Base-by-base conservation (phyloP, 2,113 vertebrate genomes). In the Pachyramphus minor region DNA sequence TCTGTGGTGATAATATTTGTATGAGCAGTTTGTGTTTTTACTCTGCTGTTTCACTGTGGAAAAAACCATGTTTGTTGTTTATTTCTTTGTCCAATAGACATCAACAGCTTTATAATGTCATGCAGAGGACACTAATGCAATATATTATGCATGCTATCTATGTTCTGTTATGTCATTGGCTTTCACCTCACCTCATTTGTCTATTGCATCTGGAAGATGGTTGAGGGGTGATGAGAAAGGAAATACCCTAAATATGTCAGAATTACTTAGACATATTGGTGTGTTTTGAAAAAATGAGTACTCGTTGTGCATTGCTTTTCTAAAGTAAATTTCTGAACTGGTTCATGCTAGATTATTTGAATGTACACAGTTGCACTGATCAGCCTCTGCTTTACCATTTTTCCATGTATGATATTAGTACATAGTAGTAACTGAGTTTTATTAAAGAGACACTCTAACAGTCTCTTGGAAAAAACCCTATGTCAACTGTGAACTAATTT, bases 191-290 rank as follows among this genome's bases (percentile, higher is more conserved):
- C 45, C 74, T 87, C 78, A 90, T 96, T 94, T 96, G 80, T 95
- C 81, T 95, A 18, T 84, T 76, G 84, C 94, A 39, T 94, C 63
- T 90, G 35, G 71, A 93, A 97, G 55, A 84, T 88, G 82, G 84
- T 67, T 95, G 87, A 76, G 82, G 84, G 84, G 81, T 94, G 81
- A 95, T 93, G 94, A 95, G 87, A 94, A 91, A 50, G 78, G 59
- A 95, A 94, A 95, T 95, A 96, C 72, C 89, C 94, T 94, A 88
- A 96, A 96, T 96, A 84, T 97, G 95, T 96, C 95, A 96, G 78
- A 91, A 80, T 95, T 93, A 69, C 58, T 97, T 93, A 97, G 87
- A 94, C 55, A 81, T 44, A 78, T 87, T 95, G 78, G 90, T 95
- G 24, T 52, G 59, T 94, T 96, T 95, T 74, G 63, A 80, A 96